Percentiles rank a stretch among this genome's conserved stretches.
phyloP scores from a whole-genome alignment of 2,113 vertebrate species.

The Microcebus ravelobensis region DNA sequence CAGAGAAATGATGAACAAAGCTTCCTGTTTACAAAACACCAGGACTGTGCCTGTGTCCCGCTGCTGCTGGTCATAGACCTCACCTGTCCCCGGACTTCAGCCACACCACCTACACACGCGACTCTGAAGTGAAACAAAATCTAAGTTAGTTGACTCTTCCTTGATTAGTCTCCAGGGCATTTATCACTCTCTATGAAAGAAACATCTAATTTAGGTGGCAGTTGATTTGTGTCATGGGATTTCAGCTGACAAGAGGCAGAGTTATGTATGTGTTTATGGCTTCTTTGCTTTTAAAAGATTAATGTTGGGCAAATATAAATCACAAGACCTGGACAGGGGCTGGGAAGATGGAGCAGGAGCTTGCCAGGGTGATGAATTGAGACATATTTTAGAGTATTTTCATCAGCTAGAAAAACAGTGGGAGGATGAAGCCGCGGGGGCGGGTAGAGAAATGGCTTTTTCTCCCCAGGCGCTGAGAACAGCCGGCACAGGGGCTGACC shows the following conservation, averaged over 20 bases:
- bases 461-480: not conserved
- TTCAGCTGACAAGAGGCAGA: slow-evolving; percentile 54
- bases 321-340: not conserved
- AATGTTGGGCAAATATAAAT: slow-evolving; percentile 44
- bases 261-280: slow-evolving; percentile 55
- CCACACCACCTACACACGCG: not conserved
- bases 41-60: not conserved
- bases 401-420: not conserved
- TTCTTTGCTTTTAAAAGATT: slow-evolving; percentile 69
- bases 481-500: not conserved
- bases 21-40: not conserved
- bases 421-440: fast-evolving
- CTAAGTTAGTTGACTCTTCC: slow-evolving; percentile 46
- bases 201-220: slow-evolving; percentile 63
- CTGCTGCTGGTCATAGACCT: not conserved
- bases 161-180: slow-evolving; percentile 35
- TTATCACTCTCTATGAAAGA: slow-evolving; percentile 51
- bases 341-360: not conserved
- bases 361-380: not conserved
- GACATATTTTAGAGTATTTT: not conserved
- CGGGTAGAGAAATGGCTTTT: not conserved
- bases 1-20: not conserved
- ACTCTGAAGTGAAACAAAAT: not conserved
- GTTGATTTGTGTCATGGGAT: slow-evolving; percentile 45
- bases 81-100: not conserved